A percentile compares a stretch with the other conserved stretches of the same genome.
phyloP scores from a whole-genome alignment of 2,888 invertebrate species.

The Coenonympha glycerion region DNA sequence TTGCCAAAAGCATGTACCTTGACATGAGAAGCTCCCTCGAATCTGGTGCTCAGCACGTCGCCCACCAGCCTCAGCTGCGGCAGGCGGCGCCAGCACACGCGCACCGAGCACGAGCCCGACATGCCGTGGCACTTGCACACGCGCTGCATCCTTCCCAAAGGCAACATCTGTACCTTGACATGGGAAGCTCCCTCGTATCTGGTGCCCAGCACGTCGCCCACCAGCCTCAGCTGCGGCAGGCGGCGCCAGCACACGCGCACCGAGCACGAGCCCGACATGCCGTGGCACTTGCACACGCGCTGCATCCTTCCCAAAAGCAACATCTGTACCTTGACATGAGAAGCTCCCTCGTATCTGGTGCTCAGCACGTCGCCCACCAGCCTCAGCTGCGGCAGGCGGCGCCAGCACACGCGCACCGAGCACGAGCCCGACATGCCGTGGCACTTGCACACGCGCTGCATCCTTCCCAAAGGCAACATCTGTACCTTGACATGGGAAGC shows the following conservation, averaged over 20 bases:
- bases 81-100: conserved; percentile 92
- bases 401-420: too few species aligned
- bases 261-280: conserved; percentile 94
- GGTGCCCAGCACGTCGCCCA: conserved; percentile 85
- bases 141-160: conserved; percentile 88
- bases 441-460: too few species aligned
- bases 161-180: too few species aligned
- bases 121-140: conserved; percentile 96
- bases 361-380: too few species aligned
- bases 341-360: too few species aligned
- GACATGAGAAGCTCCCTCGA: conserved; percentile 91
- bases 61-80: conserved; percentile 86
- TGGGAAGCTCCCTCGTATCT: conserved; percentile 92
- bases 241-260: conserved; percentile 93
- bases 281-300: conserved; percentile 93
- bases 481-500: too few species aligned
- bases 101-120: conserved; percentile 92
- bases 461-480: too few species aligned
- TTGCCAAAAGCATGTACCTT: too few species aligned
- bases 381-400: too few species aligned
- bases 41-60: conserved; percentile 83
- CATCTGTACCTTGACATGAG: too few species aligned
- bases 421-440: too few species aligned
- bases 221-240: conserved; percentile 83
- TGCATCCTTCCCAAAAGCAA: conserved; percentile 87